Percentiles rank a stretch among this genome's conserved stretches.
Conservation (phyloP, 1,140 invertebrate species). For the Meloidogyne exigua region DNA sequence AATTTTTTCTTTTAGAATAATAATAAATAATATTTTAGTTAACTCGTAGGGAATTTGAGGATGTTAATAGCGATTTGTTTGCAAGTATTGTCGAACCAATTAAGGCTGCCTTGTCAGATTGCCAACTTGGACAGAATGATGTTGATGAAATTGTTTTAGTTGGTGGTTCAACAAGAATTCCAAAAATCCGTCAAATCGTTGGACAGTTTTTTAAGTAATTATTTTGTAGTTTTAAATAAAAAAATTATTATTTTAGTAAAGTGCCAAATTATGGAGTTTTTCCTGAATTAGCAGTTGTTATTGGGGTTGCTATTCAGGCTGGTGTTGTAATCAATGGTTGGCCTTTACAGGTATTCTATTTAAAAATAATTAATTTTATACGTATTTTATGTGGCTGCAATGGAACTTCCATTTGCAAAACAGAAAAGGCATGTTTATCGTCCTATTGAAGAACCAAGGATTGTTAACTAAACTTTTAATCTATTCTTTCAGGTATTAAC, state of each 20-base stretch:
- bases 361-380: background rate
- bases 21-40: conserved; percentile 43
- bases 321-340: conserved; percentile 68
- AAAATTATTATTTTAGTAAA: conserved; percentile 62
- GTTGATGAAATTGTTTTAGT: conserved; percentile 68
- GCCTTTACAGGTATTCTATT: conserved; percentile 65
- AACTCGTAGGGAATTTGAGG: conserved; percentile 65
- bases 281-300: conserved; percentile 67
- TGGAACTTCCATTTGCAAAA: conserved; percentile 65
- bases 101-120: conserved; percentile 56
- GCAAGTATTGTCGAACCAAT: conserved; percentile 62
- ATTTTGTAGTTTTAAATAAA: background rate
- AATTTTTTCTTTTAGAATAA: conserved; percentile 61
- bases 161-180: conserved; percentile 67
- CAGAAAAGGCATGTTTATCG: conserved; percentile 65
- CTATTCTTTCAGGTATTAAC: too few species aligned
- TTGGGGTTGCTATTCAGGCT: conserved; percentile 68
- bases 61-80: conserved; percentile 66
- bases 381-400: conserved; percentile 64
- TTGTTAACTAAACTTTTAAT: background rate
- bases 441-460: background rate
- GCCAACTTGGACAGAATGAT: conserved; percentile 55
- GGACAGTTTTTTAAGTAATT: conserved; percentile 64
- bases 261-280: conserved; percentile 66
- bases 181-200: conserved; percentile 65